Evolutionary conservation across 2,888 invertebrate genomes (phyloP), one percentile per base, ranked within the genome.

Genomic region (Crossocerus cetratus): DNA sequence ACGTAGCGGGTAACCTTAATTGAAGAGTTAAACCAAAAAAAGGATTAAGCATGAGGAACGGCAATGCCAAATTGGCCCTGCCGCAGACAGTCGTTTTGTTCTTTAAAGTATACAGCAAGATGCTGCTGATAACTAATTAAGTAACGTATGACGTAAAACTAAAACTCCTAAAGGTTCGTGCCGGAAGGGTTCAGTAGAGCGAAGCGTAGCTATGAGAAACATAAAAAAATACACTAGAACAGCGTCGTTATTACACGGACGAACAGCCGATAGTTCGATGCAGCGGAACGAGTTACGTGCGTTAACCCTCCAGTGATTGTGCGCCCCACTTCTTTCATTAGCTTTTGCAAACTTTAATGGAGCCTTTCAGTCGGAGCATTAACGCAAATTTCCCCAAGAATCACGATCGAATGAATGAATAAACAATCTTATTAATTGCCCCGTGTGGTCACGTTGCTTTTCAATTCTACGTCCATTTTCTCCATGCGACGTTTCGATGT

Each of bases 171-270:
- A 65, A 61, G 73, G 65, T 77, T 73, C 72, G 77, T 53, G 74
- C 74, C 70, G 66, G 72, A 72, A 71, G 80, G 64, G 66, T 78
- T 82, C 72, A 81, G 78, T 84, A 86, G 84, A 79, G 77, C 74
- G 79, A 64, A 74, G 43, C 74, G 67, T 49, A 61, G 59, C 42
- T 20, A 5, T 20, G 32, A 58, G 16, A 58, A 59, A 59, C 49
- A 81, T 81, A 18, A 20, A 65, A 57, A 42, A 20, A 49, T 20
- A n/a, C 32, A 32, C 11, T 8, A 32, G 32, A 32, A 32, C 32
- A 32, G 32, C 32, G 32, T 32, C 32, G 32, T 32, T 32, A 32
- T 32, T 32, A 32, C 32, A 32, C 32, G 32, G 45, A 56, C 21
- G 16, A 59, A 20, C 13, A 57, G 23, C 13, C 18, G 8, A 57